phyloP scores from a whole-genome alignment of 2,113 vertebrate species.

The Lasiurus borealis region DNA sequence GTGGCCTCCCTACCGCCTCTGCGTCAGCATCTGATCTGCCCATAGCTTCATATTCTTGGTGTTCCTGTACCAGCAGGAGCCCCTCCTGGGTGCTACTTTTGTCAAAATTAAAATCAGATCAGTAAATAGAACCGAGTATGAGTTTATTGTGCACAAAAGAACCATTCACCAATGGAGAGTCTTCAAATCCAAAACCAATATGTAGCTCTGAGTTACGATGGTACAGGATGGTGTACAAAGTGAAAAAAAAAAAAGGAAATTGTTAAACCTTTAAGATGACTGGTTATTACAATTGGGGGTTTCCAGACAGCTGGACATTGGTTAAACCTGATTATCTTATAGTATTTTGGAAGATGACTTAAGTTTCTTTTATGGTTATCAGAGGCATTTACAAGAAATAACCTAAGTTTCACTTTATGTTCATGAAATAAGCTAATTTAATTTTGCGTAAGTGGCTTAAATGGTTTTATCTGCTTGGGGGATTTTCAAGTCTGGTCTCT shows the following conservation, averaged over 20 bases:
- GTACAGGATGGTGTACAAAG: neutral
- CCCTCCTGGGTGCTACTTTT: neutral
- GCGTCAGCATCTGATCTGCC: neutral
- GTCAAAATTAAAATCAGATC: neutral
- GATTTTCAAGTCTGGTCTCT: neutral
- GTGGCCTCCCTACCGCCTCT: neutral
- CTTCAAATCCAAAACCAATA: neutral
- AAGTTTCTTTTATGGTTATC: neutral
- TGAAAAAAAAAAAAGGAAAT: neutral
- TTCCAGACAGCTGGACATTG: neutral
- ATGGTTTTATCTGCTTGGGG: neutral
- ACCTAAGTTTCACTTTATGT: neutral
- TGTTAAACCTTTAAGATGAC: neutral
- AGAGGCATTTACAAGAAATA: neutral
- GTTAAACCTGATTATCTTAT: neutral
- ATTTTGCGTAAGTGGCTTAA: conserved; percentile 3
- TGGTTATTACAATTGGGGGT: neutral
- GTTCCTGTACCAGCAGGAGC: neutral
- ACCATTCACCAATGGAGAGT: neutral
- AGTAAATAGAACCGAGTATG: neutral
- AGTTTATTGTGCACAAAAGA: neutral
- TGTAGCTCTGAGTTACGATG: neutral
- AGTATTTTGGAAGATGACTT: neutral
- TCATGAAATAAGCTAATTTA: conserved; percentile 18
- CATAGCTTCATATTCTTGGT: neutral